Base-by-base conservation (phyloP, 1,140 invertebrate genomes). In the Drosophila repleta region DNA sequence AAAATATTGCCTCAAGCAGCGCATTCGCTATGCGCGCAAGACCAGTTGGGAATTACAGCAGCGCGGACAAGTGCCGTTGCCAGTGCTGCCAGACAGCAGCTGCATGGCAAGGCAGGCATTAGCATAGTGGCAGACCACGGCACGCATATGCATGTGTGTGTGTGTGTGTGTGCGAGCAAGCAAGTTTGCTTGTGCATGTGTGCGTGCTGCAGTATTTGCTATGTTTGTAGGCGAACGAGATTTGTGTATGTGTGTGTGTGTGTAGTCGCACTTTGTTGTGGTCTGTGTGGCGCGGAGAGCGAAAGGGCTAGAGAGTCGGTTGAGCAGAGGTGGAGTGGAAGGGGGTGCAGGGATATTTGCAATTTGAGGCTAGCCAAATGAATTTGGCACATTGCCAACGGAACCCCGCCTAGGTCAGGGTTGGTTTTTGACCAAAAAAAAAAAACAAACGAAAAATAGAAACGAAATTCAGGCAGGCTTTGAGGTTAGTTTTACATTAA, bases 371-470 rank as follows among this genome's bases (percentile, higher is more conserved):
- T 64, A 37, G 45, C 20, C 41, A 58, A 74, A 68, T 53, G 35
- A 69, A 66, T 72, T 55, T 52, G 73, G 73, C 62, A 4, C 48
- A 45, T 61, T 74, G 79, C 65, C 79, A 74, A 45, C 18, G 67
- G 46, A 57, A 41, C 55, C 15, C 39, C 61, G 75, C 39, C 61
- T 82, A 51, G 41, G 67, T 68, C 41, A 49, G 56, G 62, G 72
- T 67, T 76, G 66, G 17, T 46, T 52, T 26, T 18, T 10, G 39
- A 8, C 53, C 8, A 67, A 39, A 21, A 32, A 21, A n/a, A 3
- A 37, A 35, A 17, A 41, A 41, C 15, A 39, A 5, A 39, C 13
- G 4, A 15, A 39, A 29, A 29, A 29, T 29, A 29, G 29, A 29
- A 41, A 41, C 39, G 26, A 18, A 21, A 35, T 32, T 46, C 15